phyloP scores from a whole-genome alignment of 2,888 invertebrate species.

The Ochlodes sylvanus region DNA sequence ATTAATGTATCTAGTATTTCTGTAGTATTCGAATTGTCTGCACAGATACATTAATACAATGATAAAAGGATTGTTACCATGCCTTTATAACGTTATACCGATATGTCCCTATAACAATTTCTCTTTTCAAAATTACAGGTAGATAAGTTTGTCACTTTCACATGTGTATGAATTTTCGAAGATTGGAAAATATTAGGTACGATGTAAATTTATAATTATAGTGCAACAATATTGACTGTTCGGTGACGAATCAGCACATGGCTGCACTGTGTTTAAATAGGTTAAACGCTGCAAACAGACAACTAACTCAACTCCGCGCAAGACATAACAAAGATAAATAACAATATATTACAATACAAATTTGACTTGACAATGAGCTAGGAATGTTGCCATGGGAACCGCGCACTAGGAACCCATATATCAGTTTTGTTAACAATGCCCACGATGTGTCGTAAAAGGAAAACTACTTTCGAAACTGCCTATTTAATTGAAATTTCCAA shows the following conservation, averaged over 20 bases:
- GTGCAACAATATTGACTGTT: not conserved
- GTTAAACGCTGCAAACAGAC: conserved; percentile 48
- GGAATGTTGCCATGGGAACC: conserved; percentile 41
- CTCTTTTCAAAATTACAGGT: too few relatives aligned
- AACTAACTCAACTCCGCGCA: conserved; percentile 46
- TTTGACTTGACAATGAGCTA: conserved; percentile 55
- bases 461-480: conserved; percentile 57
- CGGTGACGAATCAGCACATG: not conserved
- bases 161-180: too few relatives aligned
- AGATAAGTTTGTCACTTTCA: too few relatives aligned
- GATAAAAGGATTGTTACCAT: too few relatives aligned
- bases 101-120: too few relatives aligned
- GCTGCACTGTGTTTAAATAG: conserved; percentile 36
- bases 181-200: too few relatives aligned
- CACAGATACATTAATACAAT: too few relatives aligned
- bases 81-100: too few relatives aligned
- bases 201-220: not conserved
- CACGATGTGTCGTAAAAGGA: conserved; percentile 52
- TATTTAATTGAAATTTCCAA: conserved; percentile 62
- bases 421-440: conserved; percentile 55
- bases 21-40: too few relatives aligned
- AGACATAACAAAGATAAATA: conserved; percentile 54
- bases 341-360: conserved; percentile 64
- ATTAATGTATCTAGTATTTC: too few relatives aligned
- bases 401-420: conserved; percentile 56